Evolutionary conservation across 2,888 invertebrate species (phyloP).

Genomic region (Campaea margaritaria): DNA sequence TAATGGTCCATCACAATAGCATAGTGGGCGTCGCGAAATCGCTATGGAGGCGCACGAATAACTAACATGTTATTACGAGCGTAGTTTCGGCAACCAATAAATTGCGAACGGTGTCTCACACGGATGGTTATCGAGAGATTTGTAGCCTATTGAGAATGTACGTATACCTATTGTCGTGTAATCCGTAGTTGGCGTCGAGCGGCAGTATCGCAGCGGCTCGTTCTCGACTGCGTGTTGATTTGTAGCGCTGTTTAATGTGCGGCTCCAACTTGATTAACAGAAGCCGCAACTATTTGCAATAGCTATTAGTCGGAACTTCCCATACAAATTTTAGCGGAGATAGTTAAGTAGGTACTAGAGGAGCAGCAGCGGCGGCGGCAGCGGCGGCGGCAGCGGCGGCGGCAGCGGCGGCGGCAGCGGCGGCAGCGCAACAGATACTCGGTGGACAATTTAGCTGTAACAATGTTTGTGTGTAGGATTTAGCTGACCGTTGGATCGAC

Average conservation of each 20-base stretch:
- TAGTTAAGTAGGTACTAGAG: background rate
- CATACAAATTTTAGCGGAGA: conserved; percentile 2
- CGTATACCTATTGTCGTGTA: background rate
- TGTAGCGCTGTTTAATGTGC: conserved; percentile 3
- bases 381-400: too few species aligned
- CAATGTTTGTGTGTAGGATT: too few species aligned
- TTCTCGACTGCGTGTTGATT: background rate
- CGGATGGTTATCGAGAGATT: background rate
- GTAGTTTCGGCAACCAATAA: background rate
- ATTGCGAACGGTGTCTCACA: background rate
- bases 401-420: too few species aligned
- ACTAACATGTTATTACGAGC: too few species aligned
- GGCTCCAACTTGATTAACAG: conserved; percentile 5
- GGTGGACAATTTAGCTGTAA: too few species aligned
- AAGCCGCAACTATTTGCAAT: conserved; percentile 5
- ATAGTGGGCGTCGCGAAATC: too few species aligned
- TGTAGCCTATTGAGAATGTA: background rate
- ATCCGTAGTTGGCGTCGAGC: too few species aligned
- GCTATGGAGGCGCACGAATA: too few species aligned
- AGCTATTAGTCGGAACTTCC: conserved; percentile 3
- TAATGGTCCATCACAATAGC: too few species aligned
- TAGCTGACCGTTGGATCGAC: too few species aligned
- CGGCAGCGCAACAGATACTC: too few species aligned
- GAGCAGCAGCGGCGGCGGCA: too few species aligned
- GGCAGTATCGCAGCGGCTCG: background rate